Base-by-base conservation (phyloP, 1,140 invertebrate species). In the Apis mellifera region DNA sequence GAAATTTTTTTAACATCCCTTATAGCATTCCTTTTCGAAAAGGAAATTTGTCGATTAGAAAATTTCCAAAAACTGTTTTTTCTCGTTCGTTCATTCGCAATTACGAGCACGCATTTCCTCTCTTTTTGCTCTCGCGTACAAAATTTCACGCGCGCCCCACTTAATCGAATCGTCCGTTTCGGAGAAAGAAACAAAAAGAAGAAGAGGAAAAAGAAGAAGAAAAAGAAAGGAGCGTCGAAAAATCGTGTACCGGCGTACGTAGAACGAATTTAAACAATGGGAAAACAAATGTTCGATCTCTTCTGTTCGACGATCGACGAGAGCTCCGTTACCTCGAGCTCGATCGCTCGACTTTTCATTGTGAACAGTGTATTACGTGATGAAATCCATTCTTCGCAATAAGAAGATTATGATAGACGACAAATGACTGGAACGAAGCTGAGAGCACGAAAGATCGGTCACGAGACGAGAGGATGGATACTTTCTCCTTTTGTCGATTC, bases 401-500 rank as follows among this genome's bases (percentile, higher is more conserved):
- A 50, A 68, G 54, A 75, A 59, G 72, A 75, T 75, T 75, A 50
- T 75, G 52, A 52, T 66, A 57, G 42, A 75, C 42, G 70, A 71
- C 26, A 50, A 57, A 42, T 21, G 21, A 17, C 54, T 52, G 21
- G 54, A 42, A 52, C 52, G 32, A 42, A 75, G 26, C 3, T 9
- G 32, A 55, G 52, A 85, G 42, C 32, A 54, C 19, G 52, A 74
- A 23, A 68, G 62, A 72, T 59, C 32, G 52, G 62, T 55, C 50
- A 57, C n/a, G n/a, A 32, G 4, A 57, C 17, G 75, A 75, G 50
- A 65, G 70, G 55, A 75, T 50, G 70, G 55, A 75, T 50, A 83
- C 85, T 86, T 86, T 86, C 85, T 83, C 84, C 50, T 21, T 19
- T 23, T 21, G 70, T 72, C 42, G 68, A 42, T 21, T 55, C 59